Conservation (phyloP, 2,797 vertebrate genomes). For the Petrocephalus sullivani region DNA sequence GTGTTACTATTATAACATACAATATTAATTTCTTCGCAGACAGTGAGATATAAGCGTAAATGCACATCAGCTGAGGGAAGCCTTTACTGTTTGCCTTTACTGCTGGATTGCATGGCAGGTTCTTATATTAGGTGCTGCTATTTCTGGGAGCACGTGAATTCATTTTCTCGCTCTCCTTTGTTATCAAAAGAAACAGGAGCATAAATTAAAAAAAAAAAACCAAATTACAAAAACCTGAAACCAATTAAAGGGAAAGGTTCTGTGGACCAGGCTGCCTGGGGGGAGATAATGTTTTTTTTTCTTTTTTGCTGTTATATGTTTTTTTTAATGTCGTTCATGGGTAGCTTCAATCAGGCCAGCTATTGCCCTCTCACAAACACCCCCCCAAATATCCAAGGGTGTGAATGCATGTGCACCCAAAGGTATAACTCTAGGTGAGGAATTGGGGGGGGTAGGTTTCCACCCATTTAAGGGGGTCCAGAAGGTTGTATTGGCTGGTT, state of each 20-base stretch:
- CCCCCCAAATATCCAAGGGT: background rate
- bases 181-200: conserved; percentile 49
- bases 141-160: conserved; percentile 53
- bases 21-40: background rate
- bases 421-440: too few species aligned
- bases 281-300: conserved; percentile 29
- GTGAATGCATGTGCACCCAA: background rate
- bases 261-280: conserved; percentile 40
- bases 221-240: conserved; percentile 47
- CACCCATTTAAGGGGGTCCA: too few species aligned
- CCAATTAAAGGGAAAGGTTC: conserved; percentile 58
- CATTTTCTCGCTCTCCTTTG: conserved; percentile 46
- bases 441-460: too few species aligned
- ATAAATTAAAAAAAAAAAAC: conserved; percentile 51
- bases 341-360: conserved; percentile 34
- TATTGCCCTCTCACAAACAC: background rate
- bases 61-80: background rate
- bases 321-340: conserved; percentile 33
- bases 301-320: conserved; percentile 4
- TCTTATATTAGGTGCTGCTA: conserved; percentile 32
- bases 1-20: background rate
- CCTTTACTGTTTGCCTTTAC: background rate
- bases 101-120: conserved; percentile 12
- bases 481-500: too few species aligned
- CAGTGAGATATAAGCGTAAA: background rate